Evolutionary conservation across 2,797 vertebrate genomes (phyloP), one percentile per base, ranked within the genome.

Genomic region (Lithobates sylvaticus): DNA sequence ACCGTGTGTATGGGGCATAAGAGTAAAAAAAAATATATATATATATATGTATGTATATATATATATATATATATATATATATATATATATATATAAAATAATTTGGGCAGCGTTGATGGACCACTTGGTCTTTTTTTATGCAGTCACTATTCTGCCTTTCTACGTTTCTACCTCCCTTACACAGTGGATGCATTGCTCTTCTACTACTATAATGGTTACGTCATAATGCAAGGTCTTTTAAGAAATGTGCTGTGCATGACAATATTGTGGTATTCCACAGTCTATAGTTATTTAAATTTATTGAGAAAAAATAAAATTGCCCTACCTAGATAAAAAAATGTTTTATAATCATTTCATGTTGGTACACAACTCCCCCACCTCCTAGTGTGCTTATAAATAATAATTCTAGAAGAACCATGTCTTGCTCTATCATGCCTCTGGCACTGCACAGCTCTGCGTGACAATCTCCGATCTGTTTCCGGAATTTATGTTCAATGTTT

Each of bases 401-500:
- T 69, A 70, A 70, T 72, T 67, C 7, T 27, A 12, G 21, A 32
- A 82, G 47, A 13, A 10, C 13, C 47, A 82, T 64, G 13, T 61
- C 13, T 70, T 69, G 39, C 67, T 50, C 29, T 72, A n/a, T 42
- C 10, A 69, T 47, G 76, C 50, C 74, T 71, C 18, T 58, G 83
- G 68, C 78, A 50, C 36, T 71, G 26, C 18, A 42, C 68, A 64
- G 50, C 68, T 65, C 67, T 84, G 76, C 83, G 83, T 84, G 83
- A 84, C 83, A 78, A 79, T 29, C 18, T 65, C 39, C 27, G 18
- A 85, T 85, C 70, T 78, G 69, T 85, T 85, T 50, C 83, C 32
- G 83, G 70, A 78, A 85, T 78, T 78, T 50, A 84, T 78, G 68
- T 44, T 72, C 68, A 84, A 73, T 85, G 50, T 77, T 78, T 78